Base-by-base conservation (phyloP, 2,888 invertebrate species). In the Pseudococcus longispinus region DNA sequence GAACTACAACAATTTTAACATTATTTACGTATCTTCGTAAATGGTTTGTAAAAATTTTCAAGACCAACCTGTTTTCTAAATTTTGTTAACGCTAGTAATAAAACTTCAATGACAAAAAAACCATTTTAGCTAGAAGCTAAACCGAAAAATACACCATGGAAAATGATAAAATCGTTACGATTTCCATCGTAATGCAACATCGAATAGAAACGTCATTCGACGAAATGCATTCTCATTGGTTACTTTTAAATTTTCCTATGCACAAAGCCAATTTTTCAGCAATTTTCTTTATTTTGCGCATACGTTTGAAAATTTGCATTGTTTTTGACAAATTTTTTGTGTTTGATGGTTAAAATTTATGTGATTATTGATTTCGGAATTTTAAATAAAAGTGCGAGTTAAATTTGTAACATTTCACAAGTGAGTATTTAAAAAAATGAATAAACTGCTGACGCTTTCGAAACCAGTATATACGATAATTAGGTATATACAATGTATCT, bases 351-450 rank as follows among this genome's bases (percentile, higher is more conserved):
- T 77, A 20, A 42, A 80, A 80, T 42, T 42, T 80, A 42, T 11
- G 29, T 20, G 42, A 80, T 42, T 80, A 80, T 80, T 80, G 77
- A 80, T 80, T 80, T 42, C 70, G 70, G 77, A 80, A 42, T 20
- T 80, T 20, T 8, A 18, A 6, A 20, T 42, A 42, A 20, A 42
- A 80, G 77, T 80, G 42, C 29, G 18, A 20, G 9, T 42, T 80
- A 20, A 77, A 29, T 20, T 29, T 42, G 15, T 80, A 18, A 42
- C 37, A 42, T 20, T 74, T 2, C 11, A 46, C 77, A 86, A 86
- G 86, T 86, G 86, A 86, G 86, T 86, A 86, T 86, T 42, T 37
- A n/a, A 32, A 51, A 32, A 65, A 86, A 86, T 86, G 86, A 86
- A 86, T 86, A 86, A 86, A 80, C 80, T 86, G 86, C 6, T 80